Evolutionary conservation across 2,113 vertebrate species (phyloP).

Genomic region (cat (Felis catus)): F.catus_Fca126_mat1.0 CM031419.1:29973501-29974000

Average conservation of each 20-base stretch:
- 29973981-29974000: no score
- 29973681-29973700: background rate
- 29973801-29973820: background rate
- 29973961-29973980: background rate
- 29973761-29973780: background rate
- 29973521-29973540: background rate
- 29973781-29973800: background rate
- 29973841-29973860: background rate
- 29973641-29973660: background rate
- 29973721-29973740: background rate
- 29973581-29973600: background rate
- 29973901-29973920: conserved; percentile 13
- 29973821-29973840: background rate
- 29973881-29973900: background rate
- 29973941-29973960: background rate
- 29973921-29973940: background rate
- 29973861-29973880: background rate
- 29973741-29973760: background rate
- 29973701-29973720: background rate
- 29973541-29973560: background rate
- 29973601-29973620: background rate
- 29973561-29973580: background rate
- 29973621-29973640: background rate
- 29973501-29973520: background rate
- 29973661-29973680: background rate